These are phyloP conservation scores for Callorhinus ursinus DNA, from an alignment of 2,113 vertebrate species.

Conservation along the genomic window DNA sequence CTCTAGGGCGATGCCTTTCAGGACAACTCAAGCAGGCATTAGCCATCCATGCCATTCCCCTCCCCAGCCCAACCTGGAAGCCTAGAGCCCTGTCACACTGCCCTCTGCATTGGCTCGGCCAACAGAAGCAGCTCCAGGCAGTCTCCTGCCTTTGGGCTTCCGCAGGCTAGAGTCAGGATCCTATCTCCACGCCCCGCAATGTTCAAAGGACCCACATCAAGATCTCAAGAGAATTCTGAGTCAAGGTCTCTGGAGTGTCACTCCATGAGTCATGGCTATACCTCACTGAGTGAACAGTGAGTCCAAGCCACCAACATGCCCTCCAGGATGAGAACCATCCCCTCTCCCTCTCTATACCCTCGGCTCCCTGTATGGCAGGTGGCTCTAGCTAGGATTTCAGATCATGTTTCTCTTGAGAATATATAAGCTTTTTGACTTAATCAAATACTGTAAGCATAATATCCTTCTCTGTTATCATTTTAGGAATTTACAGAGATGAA, in stretches of 20 bases:
- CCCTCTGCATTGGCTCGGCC: background rate
- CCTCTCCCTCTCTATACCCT: background rate
- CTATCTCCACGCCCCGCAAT: background rate
- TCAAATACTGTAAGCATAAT: slow-evolving; percentile 18
- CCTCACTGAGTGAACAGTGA: background rate
- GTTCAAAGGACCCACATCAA: background rate
- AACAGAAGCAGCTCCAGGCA: background rate
- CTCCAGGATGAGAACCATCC: background rate
- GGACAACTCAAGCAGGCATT: background rate
- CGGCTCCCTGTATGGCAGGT: background rate
- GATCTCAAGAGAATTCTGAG: background rate
- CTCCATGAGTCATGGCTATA: background rate
- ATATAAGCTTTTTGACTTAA: background rate
- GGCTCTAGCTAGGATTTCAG: background rate
- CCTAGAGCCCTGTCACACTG: background rate
- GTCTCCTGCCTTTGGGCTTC: background rate
- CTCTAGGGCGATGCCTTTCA: background rate
- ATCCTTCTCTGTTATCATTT: background rate
- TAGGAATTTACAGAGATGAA: slow-evolving; percentile 54
- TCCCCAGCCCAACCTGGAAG: background rate
- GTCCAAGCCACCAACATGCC: background rate
- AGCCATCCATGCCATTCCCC: background rate
- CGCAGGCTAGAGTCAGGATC: background rate
- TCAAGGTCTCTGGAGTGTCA: background rate
- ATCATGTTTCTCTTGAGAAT: background rate